Evolutionary conservation across 1,140 invertebrate species (phyloP), one percentile per base, ranked within the genome.

Genomic region (Ceratosolen solmsi): DNA sequence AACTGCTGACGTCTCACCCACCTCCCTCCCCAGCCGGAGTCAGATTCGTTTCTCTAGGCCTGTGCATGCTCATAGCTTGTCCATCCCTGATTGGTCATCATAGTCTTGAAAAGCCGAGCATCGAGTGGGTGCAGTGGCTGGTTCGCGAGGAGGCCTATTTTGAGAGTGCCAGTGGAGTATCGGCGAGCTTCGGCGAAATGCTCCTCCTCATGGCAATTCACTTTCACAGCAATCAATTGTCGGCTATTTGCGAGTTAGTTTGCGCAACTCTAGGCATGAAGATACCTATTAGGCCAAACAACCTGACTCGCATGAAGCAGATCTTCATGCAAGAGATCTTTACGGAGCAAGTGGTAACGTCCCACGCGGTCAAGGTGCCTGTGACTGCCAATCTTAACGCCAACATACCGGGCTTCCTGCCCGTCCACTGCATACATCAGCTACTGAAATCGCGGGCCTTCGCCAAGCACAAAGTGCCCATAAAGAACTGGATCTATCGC

Each of bases 291-390:
- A 93, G 98, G 74, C 96, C 96, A 0, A 98, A 98, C 88, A 97
- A 96, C 87, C 94, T 99, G 83, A 95, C 96, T 0, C 93, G 96
- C 73, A 97, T 99, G 91, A 98, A 98, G 87, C 96, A 97, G 86
- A 97, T 99, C 41, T 99, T 99, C 87, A 99, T 96, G 2, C 97
- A 98, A 87, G 98, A 99, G 88, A 97, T 99, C 84, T 99, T 99
- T 89, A 99, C 97, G 1, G 98, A 99, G 91, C 97, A 99, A 93
- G 97, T 99, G 51, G 97, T 99, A 1, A 98, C 98, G 0, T 93
- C 97, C 27, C 98, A 99, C 92, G 98, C 98, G 1, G 96, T 99
- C 0, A 97, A 97, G 89, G 97, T 99, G 27, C 97, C 98, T 0
- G 98, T 99, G 0, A 99, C 98, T 0, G 93, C 94, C 1, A 95